Conservation (phyloP, 2,797 vertebrate species). For the Ciconia nigra region DNA sequence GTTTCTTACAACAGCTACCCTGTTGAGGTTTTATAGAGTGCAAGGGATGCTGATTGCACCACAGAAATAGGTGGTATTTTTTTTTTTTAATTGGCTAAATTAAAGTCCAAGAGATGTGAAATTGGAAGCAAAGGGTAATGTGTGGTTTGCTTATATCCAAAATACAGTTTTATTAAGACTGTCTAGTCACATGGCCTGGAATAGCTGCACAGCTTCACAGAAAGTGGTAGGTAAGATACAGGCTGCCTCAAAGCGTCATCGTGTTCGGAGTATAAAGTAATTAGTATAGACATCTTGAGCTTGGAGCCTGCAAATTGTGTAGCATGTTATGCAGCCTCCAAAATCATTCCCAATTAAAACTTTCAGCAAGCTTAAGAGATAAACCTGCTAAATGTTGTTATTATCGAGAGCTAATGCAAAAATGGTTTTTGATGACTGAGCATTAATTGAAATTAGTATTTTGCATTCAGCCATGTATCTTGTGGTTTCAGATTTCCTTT, state of each 20-base stretch:
- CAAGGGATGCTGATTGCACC: not conserved
- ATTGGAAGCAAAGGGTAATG: not conserved
- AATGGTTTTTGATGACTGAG: not conserved
- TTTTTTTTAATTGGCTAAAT: not conserved
- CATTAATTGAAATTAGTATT: not conserved
- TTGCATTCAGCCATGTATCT: not conserved
- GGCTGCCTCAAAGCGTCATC: not conserved
- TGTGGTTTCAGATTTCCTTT: conserved; percentile 1
- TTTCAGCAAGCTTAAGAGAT: not conserved
- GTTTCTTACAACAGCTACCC: not conserved
- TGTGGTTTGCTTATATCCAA: not conserved
- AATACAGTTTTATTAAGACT: not conserved
- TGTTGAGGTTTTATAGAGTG: not conserved
- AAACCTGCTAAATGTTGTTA: not conserved
- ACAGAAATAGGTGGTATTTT: not conserved
- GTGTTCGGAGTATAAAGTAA: not conserved
- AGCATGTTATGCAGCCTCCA: not conserved
- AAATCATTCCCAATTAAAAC: not conserved
- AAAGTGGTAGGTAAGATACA: not conserved
- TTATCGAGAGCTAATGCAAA: not conserved
- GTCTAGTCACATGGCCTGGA: not conserved
- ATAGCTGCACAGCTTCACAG: not conserved
- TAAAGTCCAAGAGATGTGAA: not conserved
- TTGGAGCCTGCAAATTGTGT: not conserved
- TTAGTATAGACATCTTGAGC: not conserved